Conservation (phyloP, 2,113 vertebrate genomes). For the Coptodon rendalli region DNA sequence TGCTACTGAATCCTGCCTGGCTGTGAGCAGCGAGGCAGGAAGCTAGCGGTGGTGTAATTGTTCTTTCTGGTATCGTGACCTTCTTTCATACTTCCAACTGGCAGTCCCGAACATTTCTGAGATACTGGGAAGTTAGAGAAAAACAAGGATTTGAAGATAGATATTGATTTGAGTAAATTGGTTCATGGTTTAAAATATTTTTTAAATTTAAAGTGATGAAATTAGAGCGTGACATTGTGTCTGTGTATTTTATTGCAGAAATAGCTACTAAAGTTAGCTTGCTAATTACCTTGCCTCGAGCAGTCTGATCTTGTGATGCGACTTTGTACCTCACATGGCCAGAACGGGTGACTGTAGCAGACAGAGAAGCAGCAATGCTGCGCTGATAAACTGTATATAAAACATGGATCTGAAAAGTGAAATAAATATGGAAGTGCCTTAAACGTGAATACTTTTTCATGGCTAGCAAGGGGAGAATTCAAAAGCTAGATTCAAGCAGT, state of each 20-base stretch:
- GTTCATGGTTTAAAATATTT: background rate
- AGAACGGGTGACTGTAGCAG: background rate
- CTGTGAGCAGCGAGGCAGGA: conserved; percentile 23
- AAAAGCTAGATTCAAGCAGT: background rate
- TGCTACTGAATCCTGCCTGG: conserved; percentile 42
- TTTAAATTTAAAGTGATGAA: background rate
- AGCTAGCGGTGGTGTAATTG: conserved; percentile 50
- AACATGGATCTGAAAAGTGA: background rate
- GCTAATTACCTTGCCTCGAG: background rate
- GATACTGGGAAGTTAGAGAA: background rate
- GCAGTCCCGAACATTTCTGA: conserved; percentile 37
- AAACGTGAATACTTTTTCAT: background rate
- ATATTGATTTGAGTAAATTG: background rate
- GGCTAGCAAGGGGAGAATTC: background rate
- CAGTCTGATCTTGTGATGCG: background rate
- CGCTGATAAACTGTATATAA: background rate
- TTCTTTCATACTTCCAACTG: conserved; percentile 44
- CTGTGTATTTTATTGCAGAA: background rate
- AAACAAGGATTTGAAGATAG: background rate
- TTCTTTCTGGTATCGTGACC: conserved; percentile 49
- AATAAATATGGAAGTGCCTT: background rate
- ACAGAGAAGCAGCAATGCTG: background rate
- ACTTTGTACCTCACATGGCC: background rate
- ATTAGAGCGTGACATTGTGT: background rate
- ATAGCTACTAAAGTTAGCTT: background rate